Evolutionary conservation across 2,888 invertebrate species (phyloP), one percentile per base, ranked within the genome.

Genomic region (Metellina segmentata): DNA sequence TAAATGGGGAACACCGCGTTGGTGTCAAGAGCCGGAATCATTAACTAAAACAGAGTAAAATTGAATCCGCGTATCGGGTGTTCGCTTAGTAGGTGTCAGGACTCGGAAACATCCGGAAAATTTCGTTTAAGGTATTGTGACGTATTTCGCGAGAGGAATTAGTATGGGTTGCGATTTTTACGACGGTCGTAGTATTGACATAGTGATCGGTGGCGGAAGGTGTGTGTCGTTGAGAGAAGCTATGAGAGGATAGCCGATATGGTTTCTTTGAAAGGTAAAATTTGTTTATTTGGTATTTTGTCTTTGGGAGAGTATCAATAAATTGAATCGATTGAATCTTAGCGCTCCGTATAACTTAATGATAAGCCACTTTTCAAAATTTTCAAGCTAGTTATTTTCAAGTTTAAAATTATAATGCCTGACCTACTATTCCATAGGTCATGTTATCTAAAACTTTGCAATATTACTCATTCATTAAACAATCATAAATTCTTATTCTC

Each of bases 51-150:
- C 83, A 75, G 8, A 7, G 74, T 85, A 19, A 61, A 81, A 81
- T 51, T 61, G 61, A 16, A 61, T 16, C 61, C 51, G 19, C 34
- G 16, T 13, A 7, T 77, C 16, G 82, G 53, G 48, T 74, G 20
- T 81, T 81, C 72, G 53, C 16, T 72, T 61, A 34, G 90, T 90
- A 81, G 90, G 86, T 81, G 90, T 81, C 19, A 75, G 75, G 34
- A 81, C 13, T 85, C 61, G 81, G 91, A 82, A 77, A 83, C 82
- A 87, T 87, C 81, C 85, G 85, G 49, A 85, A 85, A 89, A 78
- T 75, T 70, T 75, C 49, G 69, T 81, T 53, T n/a, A 52, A 74
- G 52, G 75, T 16, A 20, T 34, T 51, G 48, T 52, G 53, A 52
- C 74, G 53, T 51, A 53, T 83, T 7, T 81, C 53, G 74, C n/a